A percentile compares a stretch with the other conserved stretches of the same genome.
These are phyloP conservation scores for Numenius arquata DNA, from an alignment of 2,113 vertebrate genomes.

Conservation along the genomic window DNA sequence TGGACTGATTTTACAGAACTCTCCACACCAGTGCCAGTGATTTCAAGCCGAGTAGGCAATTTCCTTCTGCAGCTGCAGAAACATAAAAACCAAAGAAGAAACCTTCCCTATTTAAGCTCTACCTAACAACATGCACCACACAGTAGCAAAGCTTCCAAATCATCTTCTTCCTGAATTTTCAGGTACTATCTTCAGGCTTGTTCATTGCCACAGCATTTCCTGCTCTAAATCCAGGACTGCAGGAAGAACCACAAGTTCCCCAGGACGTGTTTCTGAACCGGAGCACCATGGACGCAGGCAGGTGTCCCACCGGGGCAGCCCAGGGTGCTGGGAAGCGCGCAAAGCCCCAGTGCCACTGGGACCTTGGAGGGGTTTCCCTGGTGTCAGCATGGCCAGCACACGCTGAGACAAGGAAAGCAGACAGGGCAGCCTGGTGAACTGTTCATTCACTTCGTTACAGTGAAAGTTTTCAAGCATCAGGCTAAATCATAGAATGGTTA, in stretches of 20 bases:
- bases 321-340: too few relatives aligned
- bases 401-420: background rate
- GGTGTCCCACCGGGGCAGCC: background rate
- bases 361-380: background rate
- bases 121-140: background rate
- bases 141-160: background rate
- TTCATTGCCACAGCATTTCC: background rate
- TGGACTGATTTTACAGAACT: background rate
- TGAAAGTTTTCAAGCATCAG: background rate
- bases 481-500: background rate
- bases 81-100: background rate
- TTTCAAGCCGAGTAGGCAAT: background rate
- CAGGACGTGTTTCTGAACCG: rapidly evolving
- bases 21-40: background rate
- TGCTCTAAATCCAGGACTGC: background rate
- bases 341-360: background rate
- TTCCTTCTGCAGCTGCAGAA: background rate
- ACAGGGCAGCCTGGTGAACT: background rate
- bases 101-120: background rate
- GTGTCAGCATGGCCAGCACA: background rate
- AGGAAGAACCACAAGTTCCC: background rate
- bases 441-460: background rate
- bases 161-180: background rate
- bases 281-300: background rate
- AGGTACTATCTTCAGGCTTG: background rate